These are phyloP conservation scores for Lasiurus cinereus DNA, from an alignment of 2,113 vertebrate species.

Conservation along the genomic window DNA sequence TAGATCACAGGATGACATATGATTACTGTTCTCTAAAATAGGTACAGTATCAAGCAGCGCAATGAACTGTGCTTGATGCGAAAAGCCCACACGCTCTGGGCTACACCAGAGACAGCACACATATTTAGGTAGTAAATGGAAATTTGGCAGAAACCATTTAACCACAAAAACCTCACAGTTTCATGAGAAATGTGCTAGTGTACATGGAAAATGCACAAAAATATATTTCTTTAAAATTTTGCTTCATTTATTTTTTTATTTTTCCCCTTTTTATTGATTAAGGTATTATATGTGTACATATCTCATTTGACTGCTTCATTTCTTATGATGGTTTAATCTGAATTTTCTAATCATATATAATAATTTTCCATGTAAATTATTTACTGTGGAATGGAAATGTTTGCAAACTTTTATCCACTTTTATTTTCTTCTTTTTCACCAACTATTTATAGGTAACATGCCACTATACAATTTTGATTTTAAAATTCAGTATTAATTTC, in stretches of 20 bases:
- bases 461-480: neutral
- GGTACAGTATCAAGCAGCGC: neutral
- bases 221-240: neutral
- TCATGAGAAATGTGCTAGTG: neutral
- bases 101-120: too few species aligned
- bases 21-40: slow-evolving; percentile 68
- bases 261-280: too few species aligned
- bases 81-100: neutral
- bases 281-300: too few species aligned
- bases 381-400: neutral
- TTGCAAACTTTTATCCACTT: neutral
- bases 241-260: neutral
- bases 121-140: neutral
- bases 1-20: slow-evolving; percentile 72
- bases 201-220: neutral
- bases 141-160: neutral
- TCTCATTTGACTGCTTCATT: too few species aligned
- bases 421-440: neutral
- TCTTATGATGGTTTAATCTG: neutral
- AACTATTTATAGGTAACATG: neutral
- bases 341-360: neutral
- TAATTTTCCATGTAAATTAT: neutral
- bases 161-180: neutral
- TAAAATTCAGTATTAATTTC: neutral
- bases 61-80: neutral